Evolutionary conservation across 1,140 invertebrate species (phyloP), one percentile per base, ranked within the genome.

Genomic region (Microplitis mediator): DNA sequence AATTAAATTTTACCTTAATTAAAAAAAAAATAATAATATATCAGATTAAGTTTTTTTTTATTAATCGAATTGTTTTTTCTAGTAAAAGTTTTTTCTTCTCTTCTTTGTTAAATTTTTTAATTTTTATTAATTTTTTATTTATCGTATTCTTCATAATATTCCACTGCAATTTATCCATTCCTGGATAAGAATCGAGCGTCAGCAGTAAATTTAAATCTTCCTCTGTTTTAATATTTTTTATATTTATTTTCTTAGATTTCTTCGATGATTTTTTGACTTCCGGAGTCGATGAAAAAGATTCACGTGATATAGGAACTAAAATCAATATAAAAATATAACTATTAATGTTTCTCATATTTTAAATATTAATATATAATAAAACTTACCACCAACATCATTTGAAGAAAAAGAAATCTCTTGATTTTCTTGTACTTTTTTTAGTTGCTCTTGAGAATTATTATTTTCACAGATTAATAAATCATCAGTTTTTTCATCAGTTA

Each of bases 161-260:
- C 79, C 80, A 84, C 58, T 77, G 74, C 16, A 82, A 62, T 69
- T 82, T 82, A 66, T 82, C 76, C 14, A 80, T 70, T 31, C 77
- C 78, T 14, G 75, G 77, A 70, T 77, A 81, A 3, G 65, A 75
- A 32, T 84, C 74, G 16, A 70, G 71, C 45, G 69, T 73, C 16
- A 82, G 39, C 23, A 81, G 63, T 34, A 14, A 16, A 5, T 70
- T 56, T 14, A 83, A 72, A 66, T 81, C 79, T 34, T 75, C 56
- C 65, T 76, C 74, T 11, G 73, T 75, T 50, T 77, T 74, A 1
- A 78, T 68, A 56, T 76, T 35, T n/a, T 68, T 34, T 16, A 56
- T 56, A 45, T 2, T 62, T 16, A 65, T 62, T 62, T 58, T 35
- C 50, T 74, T 66, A 11, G 8, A 0, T 4, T 52, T 36, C 34